Base-by-base conservation (phyloP, 1,140 invertebrate genomes). In the Macrotrachela quadricornifera region DNA sequence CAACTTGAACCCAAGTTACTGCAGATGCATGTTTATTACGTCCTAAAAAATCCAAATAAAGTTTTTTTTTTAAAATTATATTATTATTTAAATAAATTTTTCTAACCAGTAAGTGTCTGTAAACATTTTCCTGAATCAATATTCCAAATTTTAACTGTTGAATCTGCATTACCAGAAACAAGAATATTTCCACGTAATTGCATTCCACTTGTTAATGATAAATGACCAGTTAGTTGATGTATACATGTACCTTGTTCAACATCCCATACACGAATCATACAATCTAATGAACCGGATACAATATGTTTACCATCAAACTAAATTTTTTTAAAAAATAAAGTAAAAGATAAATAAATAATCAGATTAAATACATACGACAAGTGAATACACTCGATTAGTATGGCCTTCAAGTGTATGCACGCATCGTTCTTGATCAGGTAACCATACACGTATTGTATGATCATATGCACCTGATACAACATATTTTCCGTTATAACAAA, bases 91-190 rank as follows among this genome's bases (percentile, higher is more conserved):
- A 42, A 11, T 2, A 15, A 42, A 42, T 42, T 42, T 42, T 6
- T 60, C 63, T 72, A 70, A 82, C 85, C 90, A 61, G 85, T 85
- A 50, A 99, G 73, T 4, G 90, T 96, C 71, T 94, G 87, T 58
- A 97, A 76, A 71, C 92, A 97, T 66, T 88, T 82, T 39, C 92
- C 92, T 21, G 83, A 92, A 44, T 82, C 80, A 55, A 97, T 94
- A 66, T 97, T 88, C 92, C 92, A 97, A 15, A 97, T 87, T 76
- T 95, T 95, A 30, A 97, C 88, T 0, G 91, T 96, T 1, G 88
- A 94, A 69, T 99, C 94, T 14, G 92, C 92, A 73, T 97, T 99
- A 12, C 91, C 91, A 0, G 90, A 95, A 0, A 99, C 88, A 36
- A 99, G 75, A 58, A 94, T 90, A 63, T 95, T 91, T 62, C 91